These are phyloP conservation scores for Callosobruchus maculatus DNA, from an alignment of 2,888 invertebrate species.

Conservation along the genomic window DNA sequence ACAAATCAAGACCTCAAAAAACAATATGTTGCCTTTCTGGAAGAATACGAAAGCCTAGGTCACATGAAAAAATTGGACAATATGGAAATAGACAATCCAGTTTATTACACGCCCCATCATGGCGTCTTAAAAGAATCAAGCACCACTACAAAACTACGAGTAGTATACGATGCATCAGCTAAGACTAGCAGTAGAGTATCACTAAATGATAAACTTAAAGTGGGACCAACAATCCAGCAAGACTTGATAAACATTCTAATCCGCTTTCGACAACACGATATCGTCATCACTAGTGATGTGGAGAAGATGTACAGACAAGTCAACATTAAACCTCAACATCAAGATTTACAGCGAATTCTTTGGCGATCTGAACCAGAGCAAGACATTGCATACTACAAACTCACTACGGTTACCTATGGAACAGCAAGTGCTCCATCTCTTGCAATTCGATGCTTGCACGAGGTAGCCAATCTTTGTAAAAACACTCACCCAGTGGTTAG, in stretches of 20 bases:
- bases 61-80: conserved; percentile 10
- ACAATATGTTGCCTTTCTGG: conserved; percentile 10
- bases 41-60: conserved; percentile 13
- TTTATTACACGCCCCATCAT: conserved; percentile 20
- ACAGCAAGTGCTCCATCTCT: conserved; percentile 9
- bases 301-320: conserved; percentile 15
- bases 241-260: conserved; percentile 2
- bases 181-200: conserved; percentile 14
- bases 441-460: conserved; percentile 1
- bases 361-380: conserved; percentile 7
- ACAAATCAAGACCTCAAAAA: conserved; percentile 5
- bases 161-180: conserved; percentile 10
- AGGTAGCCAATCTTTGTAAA: not conserved
- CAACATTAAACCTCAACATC: conserved; percentile 7
- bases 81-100: not conserved
- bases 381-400: conserved; percentile 2
- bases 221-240: conserved; percentile 16
- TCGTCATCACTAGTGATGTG: conserved; percentile 8
- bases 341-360: conserved; percentile 10
- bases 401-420: conserved; percentile 14
- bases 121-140: conserved; percentile 17
- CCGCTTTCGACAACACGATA: conserved; percentile 5
- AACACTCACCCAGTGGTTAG: no score
- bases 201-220: conserved; percentile 14
- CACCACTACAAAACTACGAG: conserved; percentile 15